These are phyloP conservation scores for Apostichopus japonicus DNA, from an alignment of 35 echinoderm and acorn worm species.

Conservation along the genomic window DNA sequence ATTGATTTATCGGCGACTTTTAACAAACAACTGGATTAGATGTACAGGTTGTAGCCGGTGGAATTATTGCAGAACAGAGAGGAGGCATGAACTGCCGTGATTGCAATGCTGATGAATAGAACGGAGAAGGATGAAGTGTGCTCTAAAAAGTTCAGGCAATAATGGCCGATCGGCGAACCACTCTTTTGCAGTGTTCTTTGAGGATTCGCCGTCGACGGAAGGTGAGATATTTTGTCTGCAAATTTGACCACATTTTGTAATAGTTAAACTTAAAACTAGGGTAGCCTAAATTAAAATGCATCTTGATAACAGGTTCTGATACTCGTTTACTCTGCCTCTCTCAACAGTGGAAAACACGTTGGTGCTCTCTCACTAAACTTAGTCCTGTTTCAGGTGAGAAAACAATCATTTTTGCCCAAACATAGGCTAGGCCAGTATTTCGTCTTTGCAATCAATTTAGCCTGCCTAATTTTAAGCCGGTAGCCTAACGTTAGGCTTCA, in stretches of 20 bases:
- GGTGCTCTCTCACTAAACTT: slow-evolving; percentile 69
- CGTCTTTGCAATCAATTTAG: too few species aligned
- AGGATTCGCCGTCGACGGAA: slow-evolving; percentile 76
- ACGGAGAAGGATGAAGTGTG: slow-evolving; percentile 45
- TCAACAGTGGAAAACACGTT: slow-evolving; percentile 80
- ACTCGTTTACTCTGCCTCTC: neutral
- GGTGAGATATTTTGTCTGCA: slow-evolving; percentile 47
- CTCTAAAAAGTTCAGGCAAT: slow-evolving; percentile 22
- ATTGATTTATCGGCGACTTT: slow-evolving; percentile 52
- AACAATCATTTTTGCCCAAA: neutral
- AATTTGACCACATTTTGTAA: too few species aligned
- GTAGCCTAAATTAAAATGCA: neutral
- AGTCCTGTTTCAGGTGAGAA: slow-evolving; percentile 80
- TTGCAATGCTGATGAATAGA: slow-evolving; percentile 25
- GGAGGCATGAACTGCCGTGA: slow-evolving; percentile 18
- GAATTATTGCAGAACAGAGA: neutral
- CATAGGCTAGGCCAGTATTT: neutral
- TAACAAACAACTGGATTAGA: slow-evolving; percentile 40
- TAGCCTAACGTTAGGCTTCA: too few species aligned
- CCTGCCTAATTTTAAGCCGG: too few species aligned
- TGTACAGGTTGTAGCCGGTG: slow-evolving; percentile 27
- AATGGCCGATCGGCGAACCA: slow-evolving; percentile 78
- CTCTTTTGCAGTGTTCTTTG: slow-evolving; percentile 75
- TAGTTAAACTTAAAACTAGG: neutral
- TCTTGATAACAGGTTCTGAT: neutral